Evolutionary conservation across 2,797 vertebrate species (phyloP), one percentile per base, ranked within the genome.

Genomic region (Cuculus canorus): DNA sequence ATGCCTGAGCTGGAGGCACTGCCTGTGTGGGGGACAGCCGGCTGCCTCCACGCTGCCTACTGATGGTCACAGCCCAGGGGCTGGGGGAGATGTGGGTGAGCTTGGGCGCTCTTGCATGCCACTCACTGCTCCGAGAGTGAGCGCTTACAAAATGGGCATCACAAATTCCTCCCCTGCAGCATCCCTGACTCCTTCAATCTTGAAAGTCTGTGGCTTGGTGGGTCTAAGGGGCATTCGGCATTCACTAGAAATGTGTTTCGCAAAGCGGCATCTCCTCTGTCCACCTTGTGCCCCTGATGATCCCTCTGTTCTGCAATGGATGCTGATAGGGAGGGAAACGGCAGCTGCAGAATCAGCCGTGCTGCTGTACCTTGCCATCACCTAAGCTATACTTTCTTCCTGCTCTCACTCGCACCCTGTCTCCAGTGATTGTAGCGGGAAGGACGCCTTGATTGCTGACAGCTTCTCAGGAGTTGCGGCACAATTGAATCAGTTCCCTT

Each of bases 401-500:
- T 37, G 83, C 79, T 75, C 56, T 84, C 3, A 5, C 75, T 79
- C 17, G 11, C 28, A 9, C 72, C 88, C 88, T 93, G 73, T 80
- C 61, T 79, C 94, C 2, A 21, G 8, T 90, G 91, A 96, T 93
- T 95, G 95, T 83, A 71, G 91, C 6, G 6, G 9, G 69, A 82
- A 95, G 88, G 81, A 65, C 2, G 94, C 90, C 83, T 95, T 98
- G 97, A 98, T 97, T 98, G 97, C 97, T 59, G 85, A 97, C 97
- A 97, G 96, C 96, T 93, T 95, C 87, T 94, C 83, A 48, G 88
- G 93, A 96, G 93, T 96, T 93, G 72, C 66, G 32, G 94, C 95
- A 96, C 91, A 96, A 93, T 96, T 94, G 95, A 98, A 98, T 98
- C 98, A 97, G 82, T 86, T 96, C 88, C 87, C 90, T 98, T 98